phyloP scores from a whole-genome alignment of 2,113 vertebrate genomes.

The Numenius arquata region DNA sequence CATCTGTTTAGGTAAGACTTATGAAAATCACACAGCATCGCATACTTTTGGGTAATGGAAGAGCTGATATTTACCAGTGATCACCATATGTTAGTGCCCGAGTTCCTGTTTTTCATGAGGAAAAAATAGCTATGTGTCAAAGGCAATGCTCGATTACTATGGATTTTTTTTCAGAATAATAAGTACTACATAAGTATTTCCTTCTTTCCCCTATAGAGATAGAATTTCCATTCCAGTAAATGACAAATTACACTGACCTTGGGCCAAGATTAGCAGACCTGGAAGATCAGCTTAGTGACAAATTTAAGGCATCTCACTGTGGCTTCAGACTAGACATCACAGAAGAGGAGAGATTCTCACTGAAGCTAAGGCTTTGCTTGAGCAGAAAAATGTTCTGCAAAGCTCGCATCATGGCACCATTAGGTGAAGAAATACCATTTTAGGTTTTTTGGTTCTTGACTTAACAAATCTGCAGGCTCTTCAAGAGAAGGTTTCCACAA shows the following conservation, averaged over 20 bases:
- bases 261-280: neutral
- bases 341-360: neutral
- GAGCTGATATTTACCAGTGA: neutral
- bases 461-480: neutral
- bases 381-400: neutral
- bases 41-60: neutral
- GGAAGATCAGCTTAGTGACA: neutral
- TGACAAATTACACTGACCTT: neutral
- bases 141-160: neutral
- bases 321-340: neutral
- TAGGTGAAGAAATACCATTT: neutral
- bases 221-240: neutral
- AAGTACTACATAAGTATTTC: neutral
- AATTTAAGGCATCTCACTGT: neutral
- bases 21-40: neutral
- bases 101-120: neutral
- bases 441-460: neutral
- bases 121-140: neutral
- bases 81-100: fast-evolving
- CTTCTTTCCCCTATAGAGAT: neutral
- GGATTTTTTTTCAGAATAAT: neutral
- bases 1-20: neutral
- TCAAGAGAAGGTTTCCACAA: neutral
- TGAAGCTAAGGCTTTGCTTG: neutral
- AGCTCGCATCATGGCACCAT: neutral